Evolutionary conservation across 2,888 invertebrate species (phyloP), one percentile per base, ranked within the genome.

Genomic region (Leucozona laternaria): DNA sequence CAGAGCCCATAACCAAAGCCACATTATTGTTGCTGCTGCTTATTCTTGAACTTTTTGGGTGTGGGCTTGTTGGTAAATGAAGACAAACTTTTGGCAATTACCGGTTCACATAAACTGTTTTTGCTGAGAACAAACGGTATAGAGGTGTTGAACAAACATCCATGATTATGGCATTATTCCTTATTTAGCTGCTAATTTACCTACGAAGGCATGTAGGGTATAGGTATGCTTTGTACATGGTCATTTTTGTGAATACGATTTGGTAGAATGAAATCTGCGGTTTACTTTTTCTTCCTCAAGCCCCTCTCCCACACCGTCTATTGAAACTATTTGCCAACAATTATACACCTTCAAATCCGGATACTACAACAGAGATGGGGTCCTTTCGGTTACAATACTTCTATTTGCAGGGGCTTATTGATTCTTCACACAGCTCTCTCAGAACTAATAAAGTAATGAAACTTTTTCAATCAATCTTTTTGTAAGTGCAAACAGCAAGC

Each of bases 51-150:
- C 37, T 25, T 64, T 60, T 34, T 55, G 20, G 60, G 37, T 60
- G 20, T n/a, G 68, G 55, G 66, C 57, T 62, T 62, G 48, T 57
- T n/a, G 40, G 79, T 64, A 83, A 83, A 83, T 83, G 83, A 83
- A 83, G 83, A 83, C 83, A 83, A 83, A 83, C 83, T 83, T 83
- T 83, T 79, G 83, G 75, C 83, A 83, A 83, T 83, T 83, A 83
- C 83, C 70, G 53, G 71, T 71, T 58, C 71, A 76, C 64, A 84
- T 84, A 84, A 84, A 79, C 84, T 79, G 79, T 71, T 79, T 79
- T 58, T 72, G 76, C 48, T 60, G 57, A 79, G 58, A 72, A 71
- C 76, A 58, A 84, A 76, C 53, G 53, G n/a, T n/a, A 53, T 48
- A 25, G 66, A 76, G 84, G 84, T 76, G 79, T 79, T 84, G 64